These are phyloP conservation scores for Acronicta psi DNA, from an alignment of 2,888 invertebrate species.

Conservation along the genomic window DNA sequence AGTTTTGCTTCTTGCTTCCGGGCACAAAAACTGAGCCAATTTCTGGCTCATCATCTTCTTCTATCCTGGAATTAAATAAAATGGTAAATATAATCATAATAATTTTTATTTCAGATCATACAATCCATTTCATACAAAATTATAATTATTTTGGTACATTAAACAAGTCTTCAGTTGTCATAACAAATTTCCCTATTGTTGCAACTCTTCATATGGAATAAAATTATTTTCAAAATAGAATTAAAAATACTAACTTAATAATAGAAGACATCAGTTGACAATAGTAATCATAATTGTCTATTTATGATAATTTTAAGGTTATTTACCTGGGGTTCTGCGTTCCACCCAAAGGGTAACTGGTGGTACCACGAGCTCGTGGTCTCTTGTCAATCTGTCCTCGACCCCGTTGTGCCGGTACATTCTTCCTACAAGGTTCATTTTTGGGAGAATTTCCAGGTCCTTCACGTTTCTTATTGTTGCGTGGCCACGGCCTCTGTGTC, in stretches of 20 bases:
- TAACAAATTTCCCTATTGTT: too few species aligned
- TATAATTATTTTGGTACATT: too few species aligned
- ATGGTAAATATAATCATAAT: background rate
- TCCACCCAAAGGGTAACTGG: conserved; percentile 89
- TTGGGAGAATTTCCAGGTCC: conserved; percentile 87
- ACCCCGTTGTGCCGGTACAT: conserved; percentile 91
- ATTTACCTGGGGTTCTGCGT: conserved; percentile 91
- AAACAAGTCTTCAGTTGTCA: too few species aligned
- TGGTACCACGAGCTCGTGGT: conserved; percentile 90
- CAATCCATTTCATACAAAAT: too few species aligned
- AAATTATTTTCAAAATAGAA: too few species aligned
- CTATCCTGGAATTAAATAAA: conserved; percentile 75
- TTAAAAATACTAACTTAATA: too few species aligned
- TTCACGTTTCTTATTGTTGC: conserved; percentile 91
- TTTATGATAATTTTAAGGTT: background rate
- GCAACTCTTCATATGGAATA: too few species aligned
- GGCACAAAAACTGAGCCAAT: conserved; percentile 94
- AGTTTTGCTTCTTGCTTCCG: conserved; percentile 97
- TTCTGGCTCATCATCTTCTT: conserved; percentile 91
- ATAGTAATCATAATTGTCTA: too few species aligned
- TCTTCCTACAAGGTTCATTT: conserved; percentile 91
- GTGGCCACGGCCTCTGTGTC: conserved; percentile 90
- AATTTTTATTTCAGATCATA: too few species aligned
- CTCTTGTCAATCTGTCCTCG: conserved; percentile 92
- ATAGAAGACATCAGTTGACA: too few species aligned